Percentiles rank a stretch among this genome's conserved stretches.
These are phyloP conservation scores for Megaceryle torquata DNA, from an alignment of 2,113 vertebrate species.

Conservation along the genomic window DNA sequence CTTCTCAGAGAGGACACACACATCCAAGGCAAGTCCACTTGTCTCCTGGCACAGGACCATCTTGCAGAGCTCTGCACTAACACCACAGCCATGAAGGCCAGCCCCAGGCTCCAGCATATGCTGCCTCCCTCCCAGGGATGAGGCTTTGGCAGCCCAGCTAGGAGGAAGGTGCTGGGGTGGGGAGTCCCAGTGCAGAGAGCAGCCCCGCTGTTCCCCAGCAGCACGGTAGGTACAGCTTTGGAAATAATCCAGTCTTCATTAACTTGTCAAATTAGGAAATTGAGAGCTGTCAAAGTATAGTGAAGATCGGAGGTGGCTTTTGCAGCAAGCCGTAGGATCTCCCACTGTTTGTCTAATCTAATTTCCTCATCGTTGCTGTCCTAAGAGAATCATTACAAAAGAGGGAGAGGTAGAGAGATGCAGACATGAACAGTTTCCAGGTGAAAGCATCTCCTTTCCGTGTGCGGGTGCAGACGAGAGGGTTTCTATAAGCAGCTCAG, in stretches of 20 bases:
- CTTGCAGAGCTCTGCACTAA: neutral
- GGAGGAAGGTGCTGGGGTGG: neutral
- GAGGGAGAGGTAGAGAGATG: neutral
- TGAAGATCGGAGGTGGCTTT: slow-evolving; percentile 9
- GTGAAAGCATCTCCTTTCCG: slow-evolving; percentile 15
- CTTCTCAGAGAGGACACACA: neutral
- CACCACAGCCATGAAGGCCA: rapidly evolving
- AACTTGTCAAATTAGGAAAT: slow-evolving; percentile 35
- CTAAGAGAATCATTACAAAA: slow-evolving; percentile 51
- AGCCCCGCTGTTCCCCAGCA: neutral
- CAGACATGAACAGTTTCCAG: slow-evolving; percentile 44
- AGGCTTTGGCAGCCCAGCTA: neutral
- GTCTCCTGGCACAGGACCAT: neutral
- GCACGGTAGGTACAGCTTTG: rapidly evolving
- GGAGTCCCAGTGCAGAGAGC: rapidly evolving
- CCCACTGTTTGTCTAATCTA: slow-evolving; percentile 46
- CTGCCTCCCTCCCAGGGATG: neutral
- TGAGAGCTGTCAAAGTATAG: slow-evolving; percentile 29
- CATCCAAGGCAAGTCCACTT: neutral
- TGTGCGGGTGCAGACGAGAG: neutral
- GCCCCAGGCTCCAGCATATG: neutral
- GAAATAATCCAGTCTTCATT: slow-evolving; percentile 4
- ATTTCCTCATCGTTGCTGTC: slow-evolving; percentile 9
- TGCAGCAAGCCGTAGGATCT: slow-evolving; percentile 5
- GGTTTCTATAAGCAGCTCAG: slow-evolving; percentile 26